Conservation (phyloP, 2,113 vertebrate species). For the Stigmatopora nigra region DNA sequence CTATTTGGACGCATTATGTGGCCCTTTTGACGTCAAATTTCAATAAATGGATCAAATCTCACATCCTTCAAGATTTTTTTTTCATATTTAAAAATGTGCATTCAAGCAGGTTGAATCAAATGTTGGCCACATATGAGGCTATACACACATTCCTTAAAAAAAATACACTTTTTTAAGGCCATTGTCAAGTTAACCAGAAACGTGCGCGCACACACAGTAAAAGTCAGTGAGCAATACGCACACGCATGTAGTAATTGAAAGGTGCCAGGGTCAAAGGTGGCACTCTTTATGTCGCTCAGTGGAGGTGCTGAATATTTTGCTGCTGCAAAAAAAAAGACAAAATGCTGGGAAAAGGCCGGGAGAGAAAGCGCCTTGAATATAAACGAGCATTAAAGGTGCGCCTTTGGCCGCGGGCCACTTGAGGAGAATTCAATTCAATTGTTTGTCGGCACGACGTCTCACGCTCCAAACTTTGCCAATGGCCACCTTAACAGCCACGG, state of each 20-base stretch:
- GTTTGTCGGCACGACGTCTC: too few species aligned
- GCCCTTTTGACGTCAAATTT: too few species aligned
- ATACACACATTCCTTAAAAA: constrained; percentile 26
- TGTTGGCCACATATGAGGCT: too few species aligned
- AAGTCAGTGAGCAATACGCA: constrained; percentile 24
- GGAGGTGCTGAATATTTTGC: constrained; percentile 61
- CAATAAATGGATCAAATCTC: too few species aligned
- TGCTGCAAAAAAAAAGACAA: constrained; percentile 29
- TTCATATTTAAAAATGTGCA: too few species aligned
- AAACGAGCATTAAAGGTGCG: constrained; percentile 13
- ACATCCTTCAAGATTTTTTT: too few species aligned
- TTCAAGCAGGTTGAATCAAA: too few species aligned
- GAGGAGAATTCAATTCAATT: neutral
- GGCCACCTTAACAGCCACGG: too few species aligned
- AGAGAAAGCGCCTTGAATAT: constrained; percentile 31
- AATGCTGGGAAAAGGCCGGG: constrained; percentile 30
- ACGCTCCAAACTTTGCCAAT: too few species aligned
- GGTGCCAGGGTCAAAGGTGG: constrained; percentile 51
- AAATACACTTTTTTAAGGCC: too few species aligned
- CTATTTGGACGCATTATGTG: too few species aligned
- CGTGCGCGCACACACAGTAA: constrained; percentile 29
- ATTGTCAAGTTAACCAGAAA: neutral
- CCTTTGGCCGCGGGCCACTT: neutral
- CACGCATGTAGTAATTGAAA: constrained; percentile 61
- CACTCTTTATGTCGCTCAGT: constrained; percentile 49